Percentiles rank a stretch among this genome's conserved stretches.
These are phyloP conservation scores for Megaleporinus macrocephalus DNA, from an alignment of 2,113 vertebrate species.

Conservation along the genomic window DNA sequence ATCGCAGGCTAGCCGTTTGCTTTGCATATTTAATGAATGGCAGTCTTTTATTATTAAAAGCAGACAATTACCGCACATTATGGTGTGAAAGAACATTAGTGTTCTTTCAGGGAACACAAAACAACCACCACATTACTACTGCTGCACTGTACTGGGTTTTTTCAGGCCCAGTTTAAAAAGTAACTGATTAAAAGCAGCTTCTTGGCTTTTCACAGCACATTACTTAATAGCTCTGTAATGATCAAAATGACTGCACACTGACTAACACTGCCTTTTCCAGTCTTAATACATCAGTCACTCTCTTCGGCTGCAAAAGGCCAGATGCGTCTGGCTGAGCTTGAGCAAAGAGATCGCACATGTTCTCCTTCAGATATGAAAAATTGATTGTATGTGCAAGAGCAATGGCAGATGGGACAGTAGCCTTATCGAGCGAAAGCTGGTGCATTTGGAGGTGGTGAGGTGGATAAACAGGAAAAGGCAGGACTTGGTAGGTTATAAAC, in stretches of 20 bases:
- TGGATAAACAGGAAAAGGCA: background rate
- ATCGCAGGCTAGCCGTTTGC: background rate
- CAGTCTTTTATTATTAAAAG: conserved; percentile 21
- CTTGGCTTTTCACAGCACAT: background rate
- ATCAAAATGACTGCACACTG: background rate
- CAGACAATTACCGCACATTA: background rate
- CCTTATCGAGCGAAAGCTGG: background rate
- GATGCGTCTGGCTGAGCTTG: background rate
- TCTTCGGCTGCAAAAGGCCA: background rate
- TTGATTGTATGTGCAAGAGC: background rate
- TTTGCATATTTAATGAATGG: background rate
- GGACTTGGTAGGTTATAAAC: conserved; percentile 5
- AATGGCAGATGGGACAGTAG: background rate
- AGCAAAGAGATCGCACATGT: background rate
- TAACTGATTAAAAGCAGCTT: background rate
- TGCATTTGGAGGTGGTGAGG: background rate
- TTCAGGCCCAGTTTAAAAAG: background rate
- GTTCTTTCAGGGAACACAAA: background rate
- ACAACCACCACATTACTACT: background rate
- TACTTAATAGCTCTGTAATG: background rate
- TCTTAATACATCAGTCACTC: background rate
- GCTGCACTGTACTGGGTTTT: background rate
- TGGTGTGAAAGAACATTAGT: background rate
- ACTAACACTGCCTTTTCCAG: background rate
- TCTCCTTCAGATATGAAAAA: background rate